A percentile compares a stretch with the other conserved stretches of the same genome.
Evolutionary conservation across 2,797 vertebrate species (phyloP).

Genomic region (Rousettus madagascariensis): DNA sequence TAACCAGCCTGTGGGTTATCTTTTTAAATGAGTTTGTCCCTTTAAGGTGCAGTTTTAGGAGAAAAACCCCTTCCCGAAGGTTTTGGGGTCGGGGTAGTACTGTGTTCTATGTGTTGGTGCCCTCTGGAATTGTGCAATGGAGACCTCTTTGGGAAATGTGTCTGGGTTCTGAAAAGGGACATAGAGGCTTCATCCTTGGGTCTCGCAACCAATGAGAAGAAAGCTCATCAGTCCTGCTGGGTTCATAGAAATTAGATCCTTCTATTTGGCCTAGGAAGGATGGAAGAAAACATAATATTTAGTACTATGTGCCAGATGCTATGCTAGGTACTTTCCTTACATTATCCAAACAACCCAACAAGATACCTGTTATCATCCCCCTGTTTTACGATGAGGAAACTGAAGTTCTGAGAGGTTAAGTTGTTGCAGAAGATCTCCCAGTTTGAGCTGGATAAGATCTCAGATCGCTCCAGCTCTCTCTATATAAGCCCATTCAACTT

Average conservation of each 20-base stretch:
- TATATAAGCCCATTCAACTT: background rate
- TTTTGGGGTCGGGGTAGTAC: background rate
- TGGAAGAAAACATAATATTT: background rate
- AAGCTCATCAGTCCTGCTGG: background rate
- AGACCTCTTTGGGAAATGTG: background rate
- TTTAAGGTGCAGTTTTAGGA: background rate
- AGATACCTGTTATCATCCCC: background rate
- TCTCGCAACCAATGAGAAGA: background rate
- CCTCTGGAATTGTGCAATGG: background rate
- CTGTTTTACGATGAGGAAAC: background rate
- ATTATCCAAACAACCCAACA: background rate
- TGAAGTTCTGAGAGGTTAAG: background rate
- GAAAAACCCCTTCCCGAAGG: background rate
- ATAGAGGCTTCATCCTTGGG: background rate
- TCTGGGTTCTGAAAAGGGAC: background rate
- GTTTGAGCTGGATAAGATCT: background rate
- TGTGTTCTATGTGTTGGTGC: background rate
- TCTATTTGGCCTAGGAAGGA: constrained; percentile 12
- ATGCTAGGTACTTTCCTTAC: background rate
- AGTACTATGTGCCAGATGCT: background rate
- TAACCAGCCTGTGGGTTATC: background rate
- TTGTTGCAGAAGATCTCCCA: background rate
- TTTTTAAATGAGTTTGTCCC: background rate
- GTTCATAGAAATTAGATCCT: background rate
- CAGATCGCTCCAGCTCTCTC: background rate